Conservation (phyloP, 2,888 invertebrate genomes). For the Brassicogethes aeneus region DNA sequence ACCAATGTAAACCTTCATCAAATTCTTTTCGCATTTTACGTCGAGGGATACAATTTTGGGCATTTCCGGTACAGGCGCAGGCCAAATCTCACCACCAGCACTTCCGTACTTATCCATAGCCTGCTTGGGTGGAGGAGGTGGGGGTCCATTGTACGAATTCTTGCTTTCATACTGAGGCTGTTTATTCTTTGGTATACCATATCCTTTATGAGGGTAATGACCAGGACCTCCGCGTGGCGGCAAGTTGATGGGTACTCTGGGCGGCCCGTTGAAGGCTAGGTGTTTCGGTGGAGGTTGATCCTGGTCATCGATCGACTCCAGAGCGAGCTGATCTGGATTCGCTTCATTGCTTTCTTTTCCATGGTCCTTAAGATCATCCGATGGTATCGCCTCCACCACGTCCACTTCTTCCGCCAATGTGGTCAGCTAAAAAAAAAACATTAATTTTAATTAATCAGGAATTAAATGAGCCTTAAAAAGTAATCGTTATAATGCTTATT, state of each 20-base stretch:
- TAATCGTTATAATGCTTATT: too few species aligned
- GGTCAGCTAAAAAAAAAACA: conserved; percentile 28
- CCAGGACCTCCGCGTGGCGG: conserved; percentile 16
- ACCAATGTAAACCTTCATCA: conserved; percentile 90
- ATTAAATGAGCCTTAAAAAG: not conserved
- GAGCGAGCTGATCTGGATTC: conserved; percentile 58
- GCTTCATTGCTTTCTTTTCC: conserved; percentile 53
- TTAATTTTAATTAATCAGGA: not conserved
- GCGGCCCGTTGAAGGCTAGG: conserved; percentile 41
- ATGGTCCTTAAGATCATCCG: conserved; percentile 47
- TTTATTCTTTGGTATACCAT: conserved; percentile 44
- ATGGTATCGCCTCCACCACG: conserved; percentile 53
- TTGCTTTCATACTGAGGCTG: conserved; percentile 38
- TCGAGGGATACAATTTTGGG: conserved; percentile 87
- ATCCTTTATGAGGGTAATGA: conserved; percentile 41
- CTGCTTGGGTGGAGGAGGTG: conserved; percentile 34
- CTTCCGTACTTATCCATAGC: conserved; percentile 40
- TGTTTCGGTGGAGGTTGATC: conserved; percentile 44
- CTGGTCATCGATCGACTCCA: conserved; percentile 59
- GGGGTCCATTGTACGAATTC: conserved; percentile 65
- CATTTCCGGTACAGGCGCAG: conserved; percentile 79
- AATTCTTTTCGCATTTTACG: conserved; percentile 88
- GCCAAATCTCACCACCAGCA: conserved; percentile 62
- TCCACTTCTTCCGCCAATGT: conserved; percentile 49
- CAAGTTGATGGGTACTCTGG: conserved; percentile 26